Base-by-base conservation (phyloP, 2,797 vertebrate genomes). In the Sylvilagus floridanus region DNA sequence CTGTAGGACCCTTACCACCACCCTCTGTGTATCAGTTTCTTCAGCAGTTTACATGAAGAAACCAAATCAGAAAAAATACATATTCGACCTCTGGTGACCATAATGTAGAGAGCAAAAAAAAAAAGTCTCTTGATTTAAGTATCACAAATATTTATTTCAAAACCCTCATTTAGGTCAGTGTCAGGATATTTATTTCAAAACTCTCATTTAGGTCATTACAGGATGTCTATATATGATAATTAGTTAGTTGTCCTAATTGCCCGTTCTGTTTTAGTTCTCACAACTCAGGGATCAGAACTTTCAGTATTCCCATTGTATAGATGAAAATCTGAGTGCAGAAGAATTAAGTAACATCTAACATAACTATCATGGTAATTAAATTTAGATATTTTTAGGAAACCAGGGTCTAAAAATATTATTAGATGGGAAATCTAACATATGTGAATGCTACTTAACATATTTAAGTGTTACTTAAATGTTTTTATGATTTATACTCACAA, bases 171-270 rank as follows among this genome's bases (percentile, higher is more conserved):
- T 69, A 75, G 11, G 66, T 88, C 63, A 68, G 21, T 4, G 19
- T 57, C 47, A 88, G 24, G 77, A 63, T 69, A 77, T 62, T 65
- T 75, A 68, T 30, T 88, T 93, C 37, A 62, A 95, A 95, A 82
- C 37, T 19, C 22, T 22, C 42, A 16, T 91, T 81, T 69, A 75
- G 11, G 63, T 88, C 63, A 47, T 47, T 47, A 66, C 47, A 19
- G 24, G 24, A 12, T 82, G 30, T 88, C 17, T 79, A 10, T 86
- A 5, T 63, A 14, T 83, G 7, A 62, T 47, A 50, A 47, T 11
- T 87, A 57, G 2, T 35, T 35, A 12, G 5, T 93, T 96, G 3
- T 66, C 91, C 5, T 94, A 47, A 84, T 76, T 93, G 3, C 50
- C 24, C 42, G 0, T 75, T 7, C 42, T 94, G 24, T 57, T 60